Evolutionary conservation across 2,888 invertebrate species (phyloP).

Genomic region (Platycheirus albimanus): DNA sequence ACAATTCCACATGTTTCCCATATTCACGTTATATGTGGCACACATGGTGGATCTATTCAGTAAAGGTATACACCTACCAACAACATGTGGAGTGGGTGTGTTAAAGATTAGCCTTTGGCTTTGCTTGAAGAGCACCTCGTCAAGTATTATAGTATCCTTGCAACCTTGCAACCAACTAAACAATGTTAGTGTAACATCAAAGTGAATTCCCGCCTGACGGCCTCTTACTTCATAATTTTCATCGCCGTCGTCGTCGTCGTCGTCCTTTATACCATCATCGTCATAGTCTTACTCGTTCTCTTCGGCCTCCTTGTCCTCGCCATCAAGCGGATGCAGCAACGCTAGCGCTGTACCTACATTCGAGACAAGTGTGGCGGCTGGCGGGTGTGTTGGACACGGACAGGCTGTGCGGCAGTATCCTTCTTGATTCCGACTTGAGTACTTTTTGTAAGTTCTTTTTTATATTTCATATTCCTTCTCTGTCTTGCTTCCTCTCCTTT

Average conservation of each 20-base stretch:
- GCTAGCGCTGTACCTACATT: neutral
- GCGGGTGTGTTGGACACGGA: constrained; percentile 54
- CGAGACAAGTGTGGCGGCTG: constrained; percentile 36
- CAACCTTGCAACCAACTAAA: constrained; percentile 74
- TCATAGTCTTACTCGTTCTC: constrained; percentile 1
- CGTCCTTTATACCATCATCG: constrained; percentile 17
- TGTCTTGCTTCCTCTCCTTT: constrained; percentile 16
- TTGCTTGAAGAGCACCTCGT: constrained; percentile 60
- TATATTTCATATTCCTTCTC: constrained; percentile 14
- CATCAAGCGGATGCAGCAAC: constrained; percentile 20
- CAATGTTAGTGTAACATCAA: constrained; percentile 74
- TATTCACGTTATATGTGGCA: constrained; percentile 15
- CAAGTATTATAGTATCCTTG: constrained; percentile 71
- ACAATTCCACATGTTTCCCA: constrained; percentile 12
- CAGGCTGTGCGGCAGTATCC: constrained; percentile 61
- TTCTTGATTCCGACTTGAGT: constrained; percentile 59
- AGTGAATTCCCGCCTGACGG: constrained; percentile 69
- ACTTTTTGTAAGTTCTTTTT: constrained; percentile 32
- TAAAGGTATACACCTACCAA: neutral
- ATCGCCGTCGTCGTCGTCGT: constrained; percentile 38
- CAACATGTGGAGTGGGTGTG: constrained; percentile 65
- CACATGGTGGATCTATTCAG: constrained; percentile 6
- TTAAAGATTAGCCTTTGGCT: constrained; percentile 73
- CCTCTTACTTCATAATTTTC: constrained; percentile 73
- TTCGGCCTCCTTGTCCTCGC: neutral